Evolutionary conservation across 2,888 invertebrate genomes (phyloP), one percentile per base, ranked within the genome.

Genomic region (Caenorhabditis doughertyi): DNA sequence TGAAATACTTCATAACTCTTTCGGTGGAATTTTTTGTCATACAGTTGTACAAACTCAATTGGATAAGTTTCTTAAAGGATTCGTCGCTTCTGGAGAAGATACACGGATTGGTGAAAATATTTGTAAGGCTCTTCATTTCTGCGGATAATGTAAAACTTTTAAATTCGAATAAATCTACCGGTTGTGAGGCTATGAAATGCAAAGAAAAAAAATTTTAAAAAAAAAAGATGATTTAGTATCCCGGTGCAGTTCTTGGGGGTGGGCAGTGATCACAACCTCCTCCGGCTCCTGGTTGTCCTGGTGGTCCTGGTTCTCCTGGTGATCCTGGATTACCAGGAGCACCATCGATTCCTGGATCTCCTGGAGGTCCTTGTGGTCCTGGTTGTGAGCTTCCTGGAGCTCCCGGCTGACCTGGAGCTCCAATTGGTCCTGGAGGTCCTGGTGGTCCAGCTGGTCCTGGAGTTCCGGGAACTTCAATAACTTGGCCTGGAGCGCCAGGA

Each of bases 401-500:
- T 70, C 87, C 87, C 35, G 84, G 81, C 55, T 84, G 79, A 44
- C 86, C 86, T 25, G 81, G 81, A 3, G 58, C 32, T 47, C 86
- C 86, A 21, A 74, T 62, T 13, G 81, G 80, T 49, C 86, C 86
- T n/a, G 70, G 56, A 11, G 84, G 82, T 73, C 86, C 86, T 29
- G 83, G 86, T 55, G 83, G 79, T 42, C 89, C 89, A 18, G 84
- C 68, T 23, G 88, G 89, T 53, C 86, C 85, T 8, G 85, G 84
- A 1, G 82, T 82, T 8, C 80, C 79, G 3, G 84, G 84, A 3
- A 84, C 84, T 44, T 80, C 77, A 55, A 77, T 73, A 25, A 82
- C 73, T 68, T 83, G 76, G 21, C 84, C 84, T 13, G 84, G 83
- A 11, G 67, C 60, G 35, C 89, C 89, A 25, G 84, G 80, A 2